Base-by-base conservation (phyloP, 2,797 vertebrate genomes). In the Cichlasoma orientale region DNA sequence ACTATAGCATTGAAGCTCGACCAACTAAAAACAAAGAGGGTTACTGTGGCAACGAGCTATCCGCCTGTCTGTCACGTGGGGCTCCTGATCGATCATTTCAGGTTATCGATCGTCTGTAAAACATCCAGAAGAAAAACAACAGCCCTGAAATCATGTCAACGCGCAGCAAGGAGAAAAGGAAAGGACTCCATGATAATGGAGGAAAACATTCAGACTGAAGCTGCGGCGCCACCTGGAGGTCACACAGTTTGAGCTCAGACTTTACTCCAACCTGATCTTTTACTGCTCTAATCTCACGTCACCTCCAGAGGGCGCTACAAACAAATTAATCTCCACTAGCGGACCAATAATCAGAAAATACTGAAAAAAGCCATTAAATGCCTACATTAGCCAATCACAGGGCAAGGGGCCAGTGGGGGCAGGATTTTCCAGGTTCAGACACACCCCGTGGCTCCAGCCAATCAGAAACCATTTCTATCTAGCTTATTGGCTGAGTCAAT, bases 1-100 rank as follows among this genome's bases (percentile, higher is more conserved):
- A 94, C 94, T 94, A 95, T 89, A 88, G 90, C 88, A 69, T 90
- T 80, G 66, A 92, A 68, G 89, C 85, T 94, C 82, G 88, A 94
- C 92, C 93, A 93, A 94, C 94, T 94, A 93, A 94, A 94, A 93
- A 92, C 84, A 89, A 93, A 93, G 88, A 89, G 90, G 91, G 94
- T 93, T 93, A 93, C 93, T 54, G 74, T 86, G 86, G 88, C 89
- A 93, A 89, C 92, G 66, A 61, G 82, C 86, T 68, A 75, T 82
- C 84, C 72, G 14, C 10, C 81, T 59, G 75, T 66, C 85, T 18
- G 77, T 78, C 55, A 27, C 72, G 27, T 55, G 16, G 13, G 21
- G 13, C 21, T 16, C 25, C 21, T 6, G 14, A 47, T 25, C 21
- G 16, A 55, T 29, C 33, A 23, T 36, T 33, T 81, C 2, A 13